These are phyloP conservation scores for Lagria hirta DNA, from an alignment of 2,888 invertebrate genomes.

Conservation along the genomic window DNA sequence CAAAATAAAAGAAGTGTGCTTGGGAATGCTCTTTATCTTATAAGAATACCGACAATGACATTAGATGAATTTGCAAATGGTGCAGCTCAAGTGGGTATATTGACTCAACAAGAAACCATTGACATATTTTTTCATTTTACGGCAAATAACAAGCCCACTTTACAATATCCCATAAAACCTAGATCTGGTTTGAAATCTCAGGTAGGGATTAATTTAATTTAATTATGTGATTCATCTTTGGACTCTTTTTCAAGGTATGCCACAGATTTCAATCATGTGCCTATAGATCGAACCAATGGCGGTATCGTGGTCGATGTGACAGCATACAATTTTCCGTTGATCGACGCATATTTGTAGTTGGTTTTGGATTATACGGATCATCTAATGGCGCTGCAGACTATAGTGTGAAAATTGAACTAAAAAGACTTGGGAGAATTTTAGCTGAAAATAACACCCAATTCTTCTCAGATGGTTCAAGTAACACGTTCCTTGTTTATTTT, in stretches of 20 bases:
- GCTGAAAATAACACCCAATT: slow-evolving; percentile 93
- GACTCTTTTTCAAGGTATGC: slow-evolving; percentile 69
- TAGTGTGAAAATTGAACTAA: slow-evolving; percentile 90
- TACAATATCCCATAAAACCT: slow-evolving; percentile 80
- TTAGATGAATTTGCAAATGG: slow-evolving; percentile 93
- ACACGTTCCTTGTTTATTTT: slow-evolving; percentile 89
- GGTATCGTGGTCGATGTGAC: slow-evolving; percentile 93
- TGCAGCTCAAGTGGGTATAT: slow-evolving; percentile 88
- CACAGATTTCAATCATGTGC: slow-evolving; percentile 96
- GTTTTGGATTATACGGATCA: slow-evolving; percentile 94
- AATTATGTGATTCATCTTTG: neutral
- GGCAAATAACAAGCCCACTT: slow-evolving; percentile 79
- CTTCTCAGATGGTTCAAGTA: slow-evolving; percentile 95
- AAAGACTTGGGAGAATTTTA: slow-evolving; percentile 81
- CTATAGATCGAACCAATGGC: slow-evolving; percentile 96
- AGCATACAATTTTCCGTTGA: slow-evolving; percentile 97
- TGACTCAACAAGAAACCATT: slow-evolving; percentile 90
- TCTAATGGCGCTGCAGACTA: slow-evolving; percentile 96
- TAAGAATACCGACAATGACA: slow-evolving; percentile 92
- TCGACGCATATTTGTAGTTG: slow-evolving; percentile 92
- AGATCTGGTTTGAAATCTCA: slow-evolving; percentile 87
- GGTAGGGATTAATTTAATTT: slow-evolving; percentile 54
- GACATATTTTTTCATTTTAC: slow-evolving; percentile 95
- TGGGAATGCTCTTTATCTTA: slow-evolving; percentile 78
- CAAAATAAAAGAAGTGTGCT: slow-evolving; percentile 76